These are phyloP conservation scores for Crossocerus cetratus DNA, from an alignment of 2,888 invertebrate species.

Conservation along the genomic window DNA sequence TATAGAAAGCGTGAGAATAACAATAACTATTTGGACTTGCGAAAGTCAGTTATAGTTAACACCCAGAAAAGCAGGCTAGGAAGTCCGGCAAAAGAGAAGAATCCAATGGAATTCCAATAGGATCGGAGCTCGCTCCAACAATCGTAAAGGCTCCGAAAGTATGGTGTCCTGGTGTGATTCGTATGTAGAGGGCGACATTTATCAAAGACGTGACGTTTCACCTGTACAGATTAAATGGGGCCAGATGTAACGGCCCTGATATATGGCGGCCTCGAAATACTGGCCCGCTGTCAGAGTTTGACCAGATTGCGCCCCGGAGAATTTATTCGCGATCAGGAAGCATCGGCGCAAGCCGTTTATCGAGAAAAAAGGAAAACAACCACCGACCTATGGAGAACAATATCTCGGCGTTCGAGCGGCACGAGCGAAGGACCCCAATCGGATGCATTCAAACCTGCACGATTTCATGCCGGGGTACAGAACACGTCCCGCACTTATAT, in stretches of 20 bases:
- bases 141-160: background rate
- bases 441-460: too few species aligned
- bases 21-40: too few species aligned
- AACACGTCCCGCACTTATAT: too few species aligned
- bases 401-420: background rate
- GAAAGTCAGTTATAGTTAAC: too few species aligned
- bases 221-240: slow-evolving; percentile 45
- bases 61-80: too few species aligned
- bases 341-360: background rate
- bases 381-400: background rate
- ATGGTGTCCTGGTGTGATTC: background rate
- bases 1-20: too few species aligned
- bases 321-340: slow-evolving; percentile 19
- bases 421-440: too few species aligned
- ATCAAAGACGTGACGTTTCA: slow-evolving; percentile 44
- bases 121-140: too few species aligned
- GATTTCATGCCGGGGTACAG: too few species aligned
- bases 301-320: slow-evolving; percentile 3
- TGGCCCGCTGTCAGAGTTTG: slow-evolving; percentile 28
- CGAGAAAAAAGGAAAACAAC: background rate
- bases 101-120: too few species aligned
- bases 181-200: slow-evolving; percentile 38
- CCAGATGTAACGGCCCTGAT: slow-evolving; percentile 41
- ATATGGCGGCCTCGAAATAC: slow-evolving; percentile 39
- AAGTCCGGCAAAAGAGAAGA: too few species aligned